Conservation (phyloP, 2,888 invertebrate species). For the Scelioninae gen. 1 region DNA sequence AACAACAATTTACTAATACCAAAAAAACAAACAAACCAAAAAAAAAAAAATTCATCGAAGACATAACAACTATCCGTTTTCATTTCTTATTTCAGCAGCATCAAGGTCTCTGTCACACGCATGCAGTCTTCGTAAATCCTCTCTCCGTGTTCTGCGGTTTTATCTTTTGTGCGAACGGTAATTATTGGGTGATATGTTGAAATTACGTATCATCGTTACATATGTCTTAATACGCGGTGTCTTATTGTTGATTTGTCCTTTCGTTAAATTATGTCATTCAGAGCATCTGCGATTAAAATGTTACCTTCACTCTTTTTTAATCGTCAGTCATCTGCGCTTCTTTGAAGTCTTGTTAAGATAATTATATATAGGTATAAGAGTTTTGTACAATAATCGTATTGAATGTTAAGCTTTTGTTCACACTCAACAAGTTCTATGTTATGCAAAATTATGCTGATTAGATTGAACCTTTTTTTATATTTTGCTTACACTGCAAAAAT, state of each 20-base stretch:
- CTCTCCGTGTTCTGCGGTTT: conserved; percentile 16
- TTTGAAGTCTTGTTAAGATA: conserved; percentile 34
- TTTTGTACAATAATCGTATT: conserved; percentile 4
- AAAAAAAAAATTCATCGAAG: no score
- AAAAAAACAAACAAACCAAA: no score
- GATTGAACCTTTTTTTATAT: no score
- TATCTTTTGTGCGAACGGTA: conserved; percentile 3
- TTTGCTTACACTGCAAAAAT: no score
- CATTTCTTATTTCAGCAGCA: conserved; percentile 7
- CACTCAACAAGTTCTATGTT: background rate
- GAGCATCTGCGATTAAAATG: conserved; percentile 34
- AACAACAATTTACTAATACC: no score
- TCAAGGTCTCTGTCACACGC: conserved; percentile 41
- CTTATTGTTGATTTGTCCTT: conserved; percentile 17
- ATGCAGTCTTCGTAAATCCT: conserved; percentile 8
- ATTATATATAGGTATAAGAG: conserved; percentile 29
- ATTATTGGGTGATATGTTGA: conserved; percentile 25
- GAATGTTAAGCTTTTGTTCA: conserved; percentile 5
- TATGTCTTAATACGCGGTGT: conserved; percentile 14
- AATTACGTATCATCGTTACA: conserved; percentile 21
- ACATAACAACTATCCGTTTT: conserved; percentile 28
- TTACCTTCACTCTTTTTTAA: conserved; percentile 29
- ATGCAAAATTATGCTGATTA: conserved; percentile 6
- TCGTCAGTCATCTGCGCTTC: conserved; percentile 28
- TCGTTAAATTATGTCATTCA: conserved; percentile 24